Evolutionary conservation across 2,888 invertebrate genomes (phyloP).

Genomic region (Neria commutata): DNA sequence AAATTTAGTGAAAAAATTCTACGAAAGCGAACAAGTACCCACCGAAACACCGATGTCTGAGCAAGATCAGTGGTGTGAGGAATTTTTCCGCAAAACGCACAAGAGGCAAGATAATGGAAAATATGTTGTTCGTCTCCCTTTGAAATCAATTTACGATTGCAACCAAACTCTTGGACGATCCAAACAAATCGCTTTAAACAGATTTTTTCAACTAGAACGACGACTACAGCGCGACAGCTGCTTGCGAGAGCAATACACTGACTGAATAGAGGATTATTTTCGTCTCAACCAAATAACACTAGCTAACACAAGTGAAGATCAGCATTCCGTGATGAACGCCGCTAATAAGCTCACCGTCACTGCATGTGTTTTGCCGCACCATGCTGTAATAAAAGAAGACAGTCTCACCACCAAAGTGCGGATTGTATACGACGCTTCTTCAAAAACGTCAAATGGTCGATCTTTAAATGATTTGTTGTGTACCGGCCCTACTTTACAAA

Average conservation of each 20-base stretch:
- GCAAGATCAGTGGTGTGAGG: conserved; percentile 2
- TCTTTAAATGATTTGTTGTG: not conserved
- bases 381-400: not conserved
- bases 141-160: not conserved
- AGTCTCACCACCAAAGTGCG: not conserved
- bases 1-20: not conserved
- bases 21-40: not conserved
- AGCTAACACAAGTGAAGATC: not conserved
- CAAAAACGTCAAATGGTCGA: not conserved
- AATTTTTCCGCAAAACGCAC: not conserved
- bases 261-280: not conserved
- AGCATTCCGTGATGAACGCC: not conserved
- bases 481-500: not conserved
- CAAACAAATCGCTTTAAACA: not conserved
- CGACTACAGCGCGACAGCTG: not conserved
- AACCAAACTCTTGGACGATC: no score
- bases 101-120: not conserved
- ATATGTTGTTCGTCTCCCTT: not conserved
- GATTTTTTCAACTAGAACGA: not conserved
- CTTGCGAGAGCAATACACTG: not conserved
- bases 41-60: not conserved
- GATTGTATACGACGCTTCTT: not conserved
- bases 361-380: not conserved
- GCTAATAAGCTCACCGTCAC: not conserved
- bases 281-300: not conserved